A percentile compares a stretch with the other conserved stretches of the same genome.
phyloP scores from a whole-genome alignment of 1,140 invertebrate genomes.

The Drosophila murphyi region DNA sequence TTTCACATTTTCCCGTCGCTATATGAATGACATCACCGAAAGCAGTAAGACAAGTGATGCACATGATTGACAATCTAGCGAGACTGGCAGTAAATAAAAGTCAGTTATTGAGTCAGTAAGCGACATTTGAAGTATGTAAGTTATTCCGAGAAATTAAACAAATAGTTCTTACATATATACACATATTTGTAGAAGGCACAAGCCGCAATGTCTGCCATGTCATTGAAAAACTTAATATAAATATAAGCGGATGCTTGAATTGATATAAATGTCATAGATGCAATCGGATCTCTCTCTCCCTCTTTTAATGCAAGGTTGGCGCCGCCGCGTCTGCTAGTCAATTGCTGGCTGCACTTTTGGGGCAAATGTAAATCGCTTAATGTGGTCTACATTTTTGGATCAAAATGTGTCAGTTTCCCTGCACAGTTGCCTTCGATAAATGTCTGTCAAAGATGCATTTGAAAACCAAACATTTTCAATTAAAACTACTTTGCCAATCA shows the following conservation, averaged over 20 bases:
- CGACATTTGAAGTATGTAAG: conserved; percentile 67
- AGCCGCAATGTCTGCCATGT: conserved; percentile 22
- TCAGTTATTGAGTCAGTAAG: conserved; percentile 51
- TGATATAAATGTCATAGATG: conserved; percentile 57
- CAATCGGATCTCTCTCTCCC: conserved; percentile 1
- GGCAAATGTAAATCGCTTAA: conserved; percentile 53
- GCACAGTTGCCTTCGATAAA: conserved; percentile 2
- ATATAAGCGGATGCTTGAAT: conserved; percentile 33
- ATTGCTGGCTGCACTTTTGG: conserved; percentile 22
- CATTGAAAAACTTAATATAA: conserved; percentile 4
- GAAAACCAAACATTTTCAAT: conserved; percentile 77
- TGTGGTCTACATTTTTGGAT: conserved; percentile 52
- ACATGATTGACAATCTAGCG: conserved; percentile 72
- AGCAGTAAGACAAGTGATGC: conserved; percentile 59
- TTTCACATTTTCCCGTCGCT: conserved; percentile 39
- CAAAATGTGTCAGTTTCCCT: conserved; percentile 32
- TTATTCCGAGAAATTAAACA: conserved; percentile 68
- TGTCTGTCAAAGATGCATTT: conserved; percentile 43
- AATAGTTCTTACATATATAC: conserved; percentile 26
- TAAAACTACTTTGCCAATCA: conserved; percentile 78
- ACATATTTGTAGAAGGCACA: neutral
- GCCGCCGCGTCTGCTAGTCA: conserved; percentile 50
- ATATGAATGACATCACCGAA: conserved; percentile 48
- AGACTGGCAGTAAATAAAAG: conserved; percentile 43
- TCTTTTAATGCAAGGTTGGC: conserved; percentile 36